Evolutionary conservation across 2,888 invertebrate genomes (phyloP), one percentile per base, ranked within the genome.

Genomic region (Drosophila nr. fundita): DNA sequence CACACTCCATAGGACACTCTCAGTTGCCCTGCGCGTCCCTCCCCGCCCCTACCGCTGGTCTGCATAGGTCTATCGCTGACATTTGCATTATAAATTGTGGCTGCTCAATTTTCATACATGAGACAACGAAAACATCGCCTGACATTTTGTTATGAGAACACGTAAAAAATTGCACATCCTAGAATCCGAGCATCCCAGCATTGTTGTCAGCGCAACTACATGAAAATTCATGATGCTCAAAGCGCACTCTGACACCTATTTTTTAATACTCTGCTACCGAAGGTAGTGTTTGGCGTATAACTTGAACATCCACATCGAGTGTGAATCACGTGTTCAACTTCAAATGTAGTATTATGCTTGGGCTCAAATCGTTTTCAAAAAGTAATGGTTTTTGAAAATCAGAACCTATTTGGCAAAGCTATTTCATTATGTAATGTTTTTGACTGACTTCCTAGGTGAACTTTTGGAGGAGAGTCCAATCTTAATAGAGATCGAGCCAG

Each of bases 81-180:
- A 85, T 85, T 85, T 85, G 86, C 85, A 85, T 85, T 85, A 85
- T 85, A 85, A 90, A 90, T 85, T 85, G 88, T 85, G 70, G 77
- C 59, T 80, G 65, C 88, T 82, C 83, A 79, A 90, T 85, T 90
- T 83, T 87, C 69, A 75, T 87, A 73, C 74, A 83, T 81, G 63
- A 64, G 58, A 63, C 67, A 72, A 58, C 68, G 53, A 65, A 59
- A 82, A 52, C 34, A 21, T 29, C 13, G 42, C 42, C 76, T 87
- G 87, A 87, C 87, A 87, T 76, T 90, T 87, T 81, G 84, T 87
- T 89, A 87, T 87, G 89, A 84, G 71, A 87, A 87, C 87, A 87
- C 87, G 87, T 87, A 87, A 87, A 90, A 87, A 87, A 87, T 87
- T 90, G 87, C 89, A 89, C 84, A 89, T 83, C 79, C 75, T 70